Evolutionary conservation across 2,113 vertebrate species (phyloP), one percentile per base, ranked within the genome.

Genomic region (Pristiophorus japonicus): DNA sequence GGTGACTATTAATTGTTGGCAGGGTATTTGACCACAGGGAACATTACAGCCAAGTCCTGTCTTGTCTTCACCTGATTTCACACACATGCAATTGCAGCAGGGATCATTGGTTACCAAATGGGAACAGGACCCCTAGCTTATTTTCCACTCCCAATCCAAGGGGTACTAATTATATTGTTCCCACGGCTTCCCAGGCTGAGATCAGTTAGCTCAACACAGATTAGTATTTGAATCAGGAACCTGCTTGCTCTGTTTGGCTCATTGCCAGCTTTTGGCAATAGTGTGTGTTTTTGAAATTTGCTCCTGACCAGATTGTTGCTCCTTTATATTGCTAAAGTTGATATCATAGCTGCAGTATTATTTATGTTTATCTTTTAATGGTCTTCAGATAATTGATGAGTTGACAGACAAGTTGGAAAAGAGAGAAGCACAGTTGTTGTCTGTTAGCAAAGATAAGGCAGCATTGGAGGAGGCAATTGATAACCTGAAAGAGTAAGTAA

Each of bases 401-500:
- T 97, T 99, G 96, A 98, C 98, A 90, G 97, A 98, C 95, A 98
- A 98, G 91, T 97, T 99, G 96, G 99, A 99, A 96, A 99, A 98
- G 97, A 98, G 99, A 96, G 99, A 99, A 97, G 97, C 97, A 63
- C 99, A 99, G 96, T 97, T 99, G 96, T 96, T 99, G 96, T 97
- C 97, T 45, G 97, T 99, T 96, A 99, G 98, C 97, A 99, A 99
- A 97, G 99, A 99, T 96, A 99, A 99, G 95, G 99, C 99, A 8
- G 96, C 96, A 84, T 97, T 99, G 96, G 99, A 99, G 96, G 99
- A 99, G 97, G 97, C 98, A 94, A 98, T 97, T 96, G 99, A 99
- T 97, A 99, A 99, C 96, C 98, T 99, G 3, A 98, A 98, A 98
- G 99, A 99, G 99, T 99, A 97, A 99, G 99, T 99, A 95, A 45